These are phyloP conservation scores for Perca flavescens DNA, from an alignment of 2,113 vertebrate species.

Conservation along the genomic window DNA sequence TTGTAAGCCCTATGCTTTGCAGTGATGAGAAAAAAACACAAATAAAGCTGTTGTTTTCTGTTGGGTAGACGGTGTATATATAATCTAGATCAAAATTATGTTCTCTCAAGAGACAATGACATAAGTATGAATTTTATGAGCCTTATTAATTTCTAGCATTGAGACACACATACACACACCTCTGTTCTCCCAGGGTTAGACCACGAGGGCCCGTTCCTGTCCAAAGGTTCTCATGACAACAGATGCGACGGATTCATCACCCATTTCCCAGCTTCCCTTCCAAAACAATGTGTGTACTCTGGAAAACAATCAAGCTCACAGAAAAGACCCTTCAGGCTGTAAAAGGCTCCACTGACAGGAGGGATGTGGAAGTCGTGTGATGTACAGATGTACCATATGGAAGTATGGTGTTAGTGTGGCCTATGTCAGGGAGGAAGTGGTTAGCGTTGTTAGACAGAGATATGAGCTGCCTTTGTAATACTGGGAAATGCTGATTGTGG, in stretches of 20 bases:
- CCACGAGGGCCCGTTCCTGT: constrained; percentile 39
- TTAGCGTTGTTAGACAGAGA: constrained; percentile 39
- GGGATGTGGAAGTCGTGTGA: constrained; percentile 56
- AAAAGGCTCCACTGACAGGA: constrained; percentile 41
- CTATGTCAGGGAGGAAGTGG: constrained; percentile 58
- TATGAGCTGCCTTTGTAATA: constrained; percentile 33
- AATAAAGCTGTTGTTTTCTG: background rate
- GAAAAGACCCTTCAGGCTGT: constrained; percentile 39
- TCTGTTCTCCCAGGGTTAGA: constrained; percentile 28
- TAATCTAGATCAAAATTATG: background rate
- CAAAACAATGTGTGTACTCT: constrained; percentile 68
- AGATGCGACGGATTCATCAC: constrained; percentile 70
- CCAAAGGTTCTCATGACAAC: constrained; percentile 68
- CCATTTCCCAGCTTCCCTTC: constrained; percentile 68
- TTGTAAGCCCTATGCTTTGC: background rate
- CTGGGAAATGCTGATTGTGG: constrained; percentile 29
- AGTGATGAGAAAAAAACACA: background rate
- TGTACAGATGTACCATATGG: constrained; percentile 38
- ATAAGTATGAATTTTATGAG: background rate
- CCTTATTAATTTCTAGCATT: constrained; percentile 13
- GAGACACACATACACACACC: constrained; percentile 9
- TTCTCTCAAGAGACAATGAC: constrained; percentile 12
- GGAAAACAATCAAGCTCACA: constrained; percentile 64
- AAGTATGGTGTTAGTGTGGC: constrained; percentile 45
- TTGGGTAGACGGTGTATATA: background rate